phyloP scores from a whole-genome alignment of 2,888 invertebrate species.

The Biston stratarius region DNA sequence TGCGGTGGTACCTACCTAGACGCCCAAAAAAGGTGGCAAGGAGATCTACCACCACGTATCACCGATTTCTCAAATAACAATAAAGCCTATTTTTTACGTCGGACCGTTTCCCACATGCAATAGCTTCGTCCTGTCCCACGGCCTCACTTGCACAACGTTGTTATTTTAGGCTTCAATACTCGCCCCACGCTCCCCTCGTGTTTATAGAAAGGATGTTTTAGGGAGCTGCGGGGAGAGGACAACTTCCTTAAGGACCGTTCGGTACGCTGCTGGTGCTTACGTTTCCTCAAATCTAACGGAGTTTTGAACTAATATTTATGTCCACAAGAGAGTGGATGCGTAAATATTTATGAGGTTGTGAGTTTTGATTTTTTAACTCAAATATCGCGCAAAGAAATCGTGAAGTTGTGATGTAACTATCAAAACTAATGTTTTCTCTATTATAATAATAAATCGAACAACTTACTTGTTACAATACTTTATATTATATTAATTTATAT shows the following conservation, averaged over 20 bases:
- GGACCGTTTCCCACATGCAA: no score
- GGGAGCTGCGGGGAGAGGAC: background rate
- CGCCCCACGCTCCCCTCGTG: background rate
- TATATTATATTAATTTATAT: no score
- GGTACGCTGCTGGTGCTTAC: background rate
- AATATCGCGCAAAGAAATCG: background rate
- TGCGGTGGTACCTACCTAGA: no score
- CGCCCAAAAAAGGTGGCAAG: no score
- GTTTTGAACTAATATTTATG: constrained; percentile 8
- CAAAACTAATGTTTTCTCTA: background rate
- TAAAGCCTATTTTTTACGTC: no score
- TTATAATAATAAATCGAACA: background rate
- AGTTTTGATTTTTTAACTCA: no score
- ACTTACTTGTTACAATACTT: no score
- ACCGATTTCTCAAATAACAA: no score
- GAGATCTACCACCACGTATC: no score
- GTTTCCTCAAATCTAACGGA: constrained; percentile 2
- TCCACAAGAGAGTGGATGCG: background rate
- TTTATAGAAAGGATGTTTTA: constrained; percentile 14
- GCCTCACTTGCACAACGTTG: constrained; percentile 10
- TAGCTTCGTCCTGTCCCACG: background rate
- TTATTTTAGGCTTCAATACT: constrained; percentile 8
- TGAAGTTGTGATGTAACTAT: background rate
- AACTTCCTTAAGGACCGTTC: background rate
- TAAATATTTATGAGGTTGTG: background rate